Evolutionary conservation across 2,797 vertebrate genomes (phyloP), one percentile per base, ranked within the genome.

Genomic region (Diceros bicornis): DNA sequence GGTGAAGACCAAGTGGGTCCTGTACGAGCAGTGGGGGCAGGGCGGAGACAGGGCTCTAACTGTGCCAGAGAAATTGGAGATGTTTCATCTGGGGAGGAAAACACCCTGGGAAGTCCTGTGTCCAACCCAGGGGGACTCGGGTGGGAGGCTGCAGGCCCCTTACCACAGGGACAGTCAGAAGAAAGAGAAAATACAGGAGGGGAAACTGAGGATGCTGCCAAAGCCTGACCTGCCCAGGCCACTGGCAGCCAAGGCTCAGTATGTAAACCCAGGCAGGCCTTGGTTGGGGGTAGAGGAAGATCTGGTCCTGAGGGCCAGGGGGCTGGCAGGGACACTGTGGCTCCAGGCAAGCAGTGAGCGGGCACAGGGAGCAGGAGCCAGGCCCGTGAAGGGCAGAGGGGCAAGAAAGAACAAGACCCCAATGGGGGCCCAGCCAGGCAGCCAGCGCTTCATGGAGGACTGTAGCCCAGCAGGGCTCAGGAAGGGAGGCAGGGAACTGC

Each of bases 131-230:
- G 3, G 32, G 10, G 44, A 23, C 34, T 20, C 29, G 20, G 8
- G 17, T 27, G 6, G 14, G 27, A 37, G 64, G 27, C 21, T 47
- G 17, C 27, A 16, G 87, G 41, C 41, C 14, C 55, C 18, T 72
- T 6, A 57, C 37, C 37, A 21, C 13, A 27, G 17, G 50, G 34
- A 62, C 3, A 23, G 52, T 32, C 66, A 18, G 59, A 4, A 57
- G 7, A n/a, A 47, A 34, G 50, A 29, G 83, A 18, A 61, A 47
- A 44, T 9, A 1, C 0, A 12, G 25, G 25, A 0, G 0, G 68
- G 29, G 59, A 32, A 3, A 47, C 17, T 3, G 7, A 61, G 84
- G 44, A 84, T 7, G 29, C 52, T 85, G 37, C 78, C 4, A 0
- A 75, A 10, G 6, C 37, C 66, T 21, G 27, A 57, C 16, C 34